Base-by-base conservation (phyloP, 2,113 vertebrate species). In the Conger conger region DNA sequence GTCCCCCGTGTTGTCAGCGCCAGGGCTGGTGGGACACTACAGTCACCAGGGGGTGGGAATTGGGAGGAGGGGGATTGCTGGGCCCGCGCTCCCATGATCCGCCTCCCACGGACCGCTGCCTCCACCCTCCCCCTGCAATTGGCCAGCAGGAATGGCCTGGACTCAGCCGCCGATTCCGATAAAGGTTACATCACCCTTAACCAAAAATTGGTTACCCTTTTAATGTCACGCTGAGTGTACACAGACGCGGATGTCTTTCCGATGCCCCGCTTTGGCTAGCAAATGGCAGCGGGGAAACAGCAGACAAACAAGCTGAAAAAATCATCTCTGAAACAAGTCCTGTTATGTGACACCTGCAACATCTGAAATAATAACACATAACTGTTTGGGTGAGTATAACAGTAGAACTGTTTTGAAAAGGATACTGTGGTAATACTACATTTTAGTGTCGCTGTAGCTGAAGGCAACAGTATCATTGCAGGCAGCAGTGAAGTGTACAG, bases 1-100 rank as follows among this genome's bases (percentile, higher is more conserved):
- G 90, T 87, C 86, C 91, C 88, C 89, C 90, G 89, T 2, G 89
- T 89, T 30, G 82, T 15, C 13, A 35, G 2, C 35, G 86, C 79
- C 90, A 90, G 91, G 92, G 92, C 91, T 93, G 91, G 20, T 13
- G 11, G 27, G 68, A 11, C 6, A 82, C 85, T 60, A 90, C 80
- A 87, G 92, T 90, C 91, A 89, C 88, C 89, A 83, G 86, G 83
- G 84, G 88, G 80, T 85, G 76, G 60, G 50, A 73, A 36, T 5
- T 37, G 30, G 53, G 37, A 36, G 23, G 57, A 13, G 57, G 27
- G 18, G 54, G 27, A 23, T 27, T 8, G 27, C 6, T 81, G 27
- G 11, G 60, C 42, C 23, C 11, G 30, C n/a, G 76, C 35, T 84
- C 73, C 40, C 83, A 84, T 18, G 18, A 53, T 8, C n/a, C 45